Conservation (phyloP, 2,888 invertebrate genomes). For the Axea sp. region DNA sequence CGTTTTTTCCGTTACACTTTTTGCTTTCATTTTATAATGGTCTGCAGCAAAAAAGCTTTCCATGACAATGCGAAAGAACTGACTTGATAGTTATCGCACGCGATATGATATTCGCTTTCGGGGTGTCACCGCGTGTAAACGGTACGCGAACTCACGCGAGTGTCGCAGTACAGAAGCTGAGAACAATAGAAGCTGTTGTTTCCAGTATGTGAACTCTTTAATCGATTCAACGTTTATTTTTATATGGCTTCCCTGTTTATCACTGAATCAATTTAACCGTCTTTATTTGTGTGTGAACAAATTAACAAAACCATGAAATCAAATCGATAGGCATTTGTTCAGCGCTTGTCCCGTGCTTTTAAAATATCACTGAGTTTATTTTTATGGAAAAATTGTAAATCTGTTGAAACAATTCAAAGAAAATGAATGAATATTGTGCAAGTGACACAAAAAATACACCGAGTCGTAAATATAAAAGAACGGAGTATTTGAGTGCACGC, state of each 20-base stretch:
- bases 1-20: conserved; percentile 28
- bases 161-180: conserved; percentile 46
- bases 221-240: conserved; percentile 54
- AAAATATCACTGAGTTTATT: too few species aligned
- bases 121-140: conserved; percentile 63
- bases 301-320: too few species aligned
- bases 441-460: too few species aligned
- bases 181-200: conserved; percentile 57
- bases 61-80: conserved; percentile 55
- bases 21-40: conserved; percentile 52
- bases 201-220: conserved; percentile 50
- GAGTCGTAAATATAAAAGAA: too few species aligned
- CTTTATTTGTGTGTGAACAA: conserved; percentile 29
- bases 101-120: conserved; percentile 62
- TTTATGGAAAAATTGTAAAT: too few species aligned
- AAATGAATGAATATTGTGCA: too few species aligned
- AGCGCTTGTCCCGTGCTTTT: too few species aligned
- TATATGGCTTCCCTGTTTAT: conserved; percentile 30
- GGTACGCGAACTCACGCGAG: conserved; percentile 59
- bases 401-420: too few species aligned
- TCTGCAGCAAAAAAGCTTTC: conserved; percentile 46
- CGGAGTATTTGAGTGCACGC: too few species aligned
- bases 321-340: too few species aligned
- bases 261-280: conserved; percentile 32
- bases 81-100: conserved; percentile 62